These are phyloP conservation scores for Sphaerophoria rueppellii DNA, from an alignment of 2,888 invertebrate genomes.

Conservation along the genomic window DNA sequence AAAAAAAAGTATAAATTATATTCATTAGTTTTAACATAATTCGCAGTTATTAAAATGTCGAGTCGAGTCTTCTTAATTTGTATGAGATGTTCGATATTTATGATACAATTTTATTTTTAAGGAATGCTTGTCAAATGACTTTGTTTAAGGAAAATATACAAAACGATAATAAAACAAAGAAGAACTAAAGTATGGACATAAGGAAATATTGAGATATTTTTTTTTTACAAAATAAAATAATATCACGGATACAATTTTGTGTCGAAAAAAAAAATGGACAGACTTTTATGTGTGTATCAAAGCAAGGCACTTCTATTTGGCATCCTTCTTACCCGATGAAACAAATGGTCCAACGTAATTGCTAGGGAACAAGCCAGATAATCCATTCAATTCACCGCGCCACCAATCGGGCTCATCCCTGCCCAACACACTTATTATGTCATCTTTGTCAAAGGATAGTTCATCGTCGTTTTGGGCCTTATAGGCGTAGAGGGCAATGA, in stretches of 20 bases:
- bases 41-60: slow-evolving; percentile 19
- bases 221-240: slow-evolving; percentile 58
- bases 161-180: slow-evolving; percentile 28
- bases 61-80: slow-evolving; percentile 20
- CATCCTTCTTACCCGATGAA: slow-evolving; percentile 82
- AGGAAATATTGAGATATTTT: slow-evolving; percentile 10
- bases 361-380: slow-evolving; percentile 96
- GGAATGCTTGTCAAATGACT: slow-evolving; percentile 64
- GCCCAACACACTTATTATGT: slow-evolving; percentile 93
- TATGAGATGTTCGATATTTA: slow-evolving; percentile 51
- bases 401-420: slow-evolving; percentile 99
- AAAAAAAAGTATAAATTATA: slow-evolving; percentile 33
- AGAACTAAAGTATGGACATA: slow-evolving; percentile 9
- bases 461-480: slow-evolving; percentile 97
- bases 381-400: slow-evolving; percentile 96
- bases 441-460: slow-evolving; percentile 94
- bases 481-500: slow-evolving; percentile 96
- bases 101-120: slow-evolving; percentile 43
- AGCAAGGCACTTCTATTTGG: slow-evolving; percentile 75
- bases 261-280: slow-evolving; percentile 39
- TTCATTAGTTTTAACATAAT: slow-evolving; percentile 41
- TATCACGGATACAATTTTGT: slow-evolving; percentile 60
- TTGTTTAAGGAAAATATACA: slow-evolving; percentile 52
- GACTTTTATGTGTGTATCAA: slow-evolving; percentile 20
- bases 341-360: slow-evolving; percentile 93